A percentile compares a stretch with the other conserved stretches of the same genome.
Evolutionary conservation across 2,797 vertebrate genomes (phyloP).

Genomic region (Hybognathus amarus): DNA sequence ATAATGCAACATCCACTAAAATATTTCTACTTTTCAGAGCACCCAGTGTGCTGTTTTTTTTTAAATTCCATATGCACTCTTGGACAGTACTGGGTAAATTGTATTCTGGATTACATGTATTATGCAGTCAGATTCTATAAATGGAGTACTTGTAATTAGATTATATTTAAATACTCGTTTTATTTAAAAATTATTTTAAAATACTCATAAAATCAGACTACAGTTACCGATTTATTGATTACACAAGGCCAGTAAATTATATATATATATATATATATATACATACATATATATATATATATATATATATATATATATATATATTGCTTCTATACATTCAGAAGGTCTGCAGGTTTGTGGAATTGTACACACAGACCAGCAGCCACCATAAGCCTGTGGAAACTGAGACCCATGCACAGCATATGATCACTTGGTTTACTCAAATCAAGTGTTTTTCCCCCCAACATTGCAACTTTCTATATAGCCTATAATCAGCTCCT

Average conservation of each 20-base stretch:
- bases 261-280: too few relatives aligned
- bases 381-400: too few relatives aligned
- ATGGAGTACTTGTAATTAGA: not conserved
- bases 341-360: not conserved
- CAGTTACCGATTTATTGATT: not conserved
- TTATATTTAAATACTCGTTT: not conserved
- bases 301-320: too few relatives aligned
- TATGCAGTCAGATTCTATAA: not conserved
- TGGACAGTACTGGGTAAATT: not conserved
- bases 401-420: too few relatives aligned
- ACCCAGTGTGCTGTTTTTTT: not conserved
- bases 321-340: not conserved
- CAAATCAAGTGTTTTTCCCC: too few relatives aligned
- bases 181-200: not conserved
- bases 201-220: not conserved
- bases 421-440: not conserved
- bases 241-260: not conserved
- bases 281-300: too few relatives aligned
- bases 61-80: not conserved
- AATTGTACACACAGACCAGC: not conserved
- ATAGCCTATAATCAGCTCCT: too few relatives aligned
- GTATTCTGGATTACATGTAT: not conserved
- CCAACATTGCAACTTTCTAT: too few relatives aligned
- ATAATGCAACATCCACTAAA: not conserved
- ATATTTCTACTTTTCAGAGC: not conserved